Conservation (phyloP, 2,888 invertebrate genomes). For the Drosophila subsilvestris region DNA sequence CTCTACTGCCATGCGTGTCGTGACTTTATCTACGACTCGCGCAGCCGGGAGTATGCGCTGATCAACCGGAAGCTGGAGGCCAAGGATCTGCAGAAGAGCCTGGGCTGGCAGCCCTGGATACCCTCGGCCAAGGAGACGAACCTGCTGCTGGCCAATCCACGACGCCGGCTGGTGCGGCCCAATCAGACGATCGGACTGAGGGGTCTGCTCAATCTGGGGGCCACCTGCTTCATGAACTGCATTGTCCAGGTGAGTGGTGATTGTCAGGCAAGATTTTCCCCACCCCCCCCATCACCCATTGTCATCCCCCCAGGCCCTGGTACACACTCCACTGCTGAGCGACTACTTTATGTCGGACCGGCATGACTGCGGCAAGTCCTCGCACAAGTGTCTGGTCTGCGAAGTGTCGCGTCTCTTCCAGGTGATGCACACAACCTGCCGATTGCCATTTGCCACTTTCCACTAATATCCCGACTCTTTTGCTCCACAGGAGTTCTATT, state of each 20-base stretch:
- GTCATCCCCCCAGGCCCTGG: constrained; percentile 87
- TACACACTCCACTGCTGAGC: constrained; percentile 96
- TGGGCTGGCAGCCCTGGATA: constrained; percentile 90
- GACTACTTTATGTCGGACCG: constrained; percentile 98
- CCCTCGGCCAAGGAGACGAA: constrained; percentile 91
- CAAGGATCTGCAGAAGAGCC: constrained; percentile 86
- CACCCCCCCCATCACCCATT: not conserved
- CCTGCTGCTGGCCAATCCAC: constrained; percentile 90
- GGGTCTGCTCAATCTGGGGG: constrained; percentile 97
- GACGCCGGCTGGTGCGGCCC: constrained; percentile 91
- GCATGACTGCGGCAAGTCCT: constrained; percentile 90
- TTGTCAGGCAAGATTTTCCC: not conserved
- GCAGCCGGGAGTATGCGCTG: constrained; percentile 86
- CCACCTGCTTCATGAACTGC: constrained; percentile 99
- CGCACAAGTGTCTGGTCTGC: constrained; percentile 95
- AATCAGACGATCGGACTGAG: constrained; percentile 95
- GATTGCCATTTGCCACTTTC: not conserved
- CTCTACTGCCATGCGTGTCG: constrained; percentile 95
- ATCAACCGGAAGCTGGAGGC: constrained; percentile 86
- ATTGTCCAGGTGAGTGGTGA: constrained; percentile 90
- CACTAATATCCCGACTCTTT: not conserved
- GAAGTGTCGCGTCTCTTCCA: constrained; percentile 98
- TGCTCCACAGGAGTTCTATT: constrained; percentile 92
- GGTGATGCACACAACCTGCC: constrained; percentile 85
- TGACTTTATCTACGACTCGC: constrained; percentile 95